Base-by-base conservation (phyloP, 2,797 vertebrate genomes). In the Galagoides demidoff region DNA sequence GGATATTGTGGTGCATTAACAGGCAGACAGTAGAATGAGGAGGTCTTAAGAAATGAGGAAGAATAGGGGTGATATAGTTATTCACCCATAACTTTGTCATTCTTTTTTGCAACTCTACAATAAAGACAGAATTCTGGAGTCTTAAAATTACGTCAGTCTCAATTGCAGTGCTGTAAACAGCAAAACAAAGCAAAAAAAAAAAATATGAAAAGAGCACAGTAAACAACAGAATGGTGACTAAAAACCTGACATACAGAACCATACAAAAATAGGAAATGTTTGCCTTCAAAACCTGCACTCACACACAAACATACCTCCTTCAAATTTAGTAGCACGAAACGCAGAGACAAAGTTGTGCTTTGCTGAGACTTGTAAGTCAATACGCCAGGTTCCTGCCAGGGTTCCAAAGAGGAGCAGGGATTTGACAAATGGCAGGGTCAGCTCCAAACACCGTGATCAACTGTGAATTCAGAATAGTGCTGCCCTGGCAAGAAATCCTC, bases 301-400 rank as follows among this genome's bases (percentile, higher is more conserved):
- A 94, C 83, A 88, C 91, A 89, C 86, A 92, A 89, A 84, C 89
- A 85, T 89, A 84, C 95, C 94, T 94, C 96, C 93, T 95, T 86
- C 71, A 7, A 81, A 82, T 77, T 66, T 22, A 74, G 74, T 52
- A 74, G 71, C 70, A 1, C 59, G 81, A 68, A 85, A 92, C 92
- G 90, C 92, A 95, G 78, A 92, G 93, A 85, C 92, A 93, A 76
- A 95, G 79, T 68, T 5, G 3, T 57, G 89, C 84, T 89, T 89
- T 87, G 43, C 89, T 77, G 92, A 70, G 76, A 81, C 63, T 92
- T 73, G 29, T 29, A 20, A 97, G 74, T 79, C 86, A 82, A 63
- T 79, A 68, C 1, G 25, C 16, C 34, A 8, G 4, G 0, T 5
- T 34, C 55, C 61, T 29, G 79, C 92, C 89, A 89, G 74, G 45